Evolutionary conservation across 2,888 invertebrate genomes (phyloP).

Genomic region (Hesperia comma): DNA sequence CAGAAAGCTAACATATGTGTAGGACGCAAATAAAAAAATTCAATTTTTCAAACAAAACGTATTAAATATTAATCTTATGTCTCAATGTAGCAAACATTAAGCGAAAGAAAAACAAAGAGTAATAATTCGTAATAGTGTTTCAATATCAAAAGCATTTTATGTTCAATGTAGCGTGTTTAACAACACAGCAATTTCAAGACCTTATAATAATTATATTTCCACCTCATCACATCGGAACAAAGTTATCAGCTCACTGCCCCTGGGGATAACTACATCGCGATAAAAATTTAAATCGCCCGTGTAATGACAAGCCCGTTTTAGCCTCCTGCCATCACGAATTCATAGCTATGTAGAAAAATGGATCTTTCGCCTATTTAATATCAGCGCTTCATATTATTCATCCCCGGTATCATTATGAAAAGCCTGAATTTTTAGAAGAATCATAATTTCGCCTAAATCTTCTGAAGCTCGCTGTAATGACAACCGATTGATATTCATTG

Average conservation of each 20-base stretch:
- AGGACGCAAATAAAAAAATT: too few species aligned
- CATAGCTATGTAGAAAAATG: conserved; percentile 11
- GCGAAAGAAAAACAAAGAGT: too few species aligned
- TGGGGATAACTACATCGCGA: neutral
- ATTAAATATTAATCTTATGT: too few species aligned
- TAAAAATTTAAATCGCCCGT: conserved; percentile 13
- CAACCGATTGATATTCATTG: too few species aligned
- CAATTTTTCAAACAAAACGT: too few species aligned
- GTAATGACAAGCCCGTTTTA: conserved; percentile 18
- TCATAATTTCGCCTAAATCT: neutral
- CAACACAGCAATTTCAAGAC: neutral
- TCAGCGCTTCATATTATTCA: conserved; percentile 2
- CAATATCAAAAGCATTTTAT: neutral
- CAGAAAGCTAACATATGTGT: too few species aligned
- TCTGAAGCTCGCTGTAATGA: neutral
- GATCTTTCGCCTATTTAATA: conserved; percentile 8
- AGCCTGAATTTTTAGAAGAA: neutral
- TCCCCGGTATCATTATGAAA: neutral
- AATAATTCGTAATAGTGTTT: too few species aligned
- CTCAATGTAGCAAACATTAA: too few species aligned
- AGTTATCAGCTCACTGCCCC: conserved; percentile 1
- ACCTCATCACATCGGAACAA: neutral
- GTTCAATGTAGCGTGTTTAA: neutral
- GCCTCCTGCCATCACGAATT: conserved; percentile 5
- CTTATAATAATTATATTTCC: neutral